phyloP scores from a whole-genome alignment of 2,888 invertebrate genomes.

The Nomada ferruginata region DNA sequence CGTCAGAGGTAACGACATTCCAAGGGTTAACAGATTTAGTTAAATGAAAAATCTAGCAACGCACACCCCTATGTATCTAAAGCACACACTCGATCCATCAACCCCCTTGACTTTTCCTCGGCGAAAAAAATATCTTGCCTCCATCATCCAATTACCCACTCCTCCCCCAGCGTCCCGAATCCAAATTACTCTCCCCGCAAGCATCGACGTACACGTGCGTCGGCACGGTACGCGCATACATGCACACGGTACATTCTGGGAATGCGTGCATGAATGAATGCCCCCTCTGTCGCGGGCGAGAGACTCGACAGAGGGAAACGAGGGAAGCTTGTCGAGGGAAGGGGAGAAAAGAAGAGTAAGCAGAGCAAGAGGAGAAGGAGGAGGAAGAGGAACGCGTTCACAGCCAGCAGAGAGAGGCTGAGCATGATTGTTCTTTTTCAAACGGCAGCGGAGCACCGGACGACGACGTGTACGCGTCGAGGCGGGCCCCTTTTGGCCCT shows the following conservation, averaged over 20 bases:
- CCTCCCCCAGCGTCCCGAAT: too few species aligned
- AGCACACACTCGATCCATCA: too few species aligned
- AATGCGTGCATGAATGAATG: conserved; percentile 81
- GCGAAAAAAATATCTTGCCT: too few species aligned
- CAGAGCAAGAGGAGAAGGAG: conserved; percentile 21
- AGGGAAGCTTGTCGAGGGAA: conserved; percentile 6
- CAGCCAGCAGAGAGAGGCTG: conserved; percentile 23
- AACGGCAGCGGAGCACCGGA: conserved; percentile 46
- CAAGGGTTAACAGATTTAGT: too few species aligned
- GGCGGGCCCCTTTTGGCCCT: conserved; percentile 70
- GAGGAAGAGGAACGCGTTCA: conserved; percentile 25
- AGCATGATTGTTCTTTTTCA: conserved; percentile 76
- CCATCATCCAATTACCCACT: too few species aligned
- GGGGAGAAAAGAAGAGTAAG: conserved; percentile 26
- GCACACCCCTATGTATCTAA: too few species aligned
- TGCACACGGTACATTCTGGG: conserved; percentile 71
- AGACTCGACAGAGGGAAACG: conserved; percentile 37
- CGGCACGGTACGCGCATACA: too few species aligned
- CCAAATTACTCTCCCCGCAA: too few species aligned
- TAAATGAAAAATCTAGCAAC: too few species aligned
- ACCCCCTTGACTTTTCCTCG: too few species aligned
- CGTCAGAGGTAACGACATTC: too few species aligned
- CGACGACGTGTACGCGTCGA: conserved; percentile 62
- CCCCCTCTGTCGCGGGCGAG: conserved; percentile 74
- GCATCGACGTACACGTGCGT: too few species aligned